These are phyloP conservation scores for Burhinus bistriatus DNA, from an alignment of 2,113 vertebrate species.

Conservation along the genomic window DNA sequence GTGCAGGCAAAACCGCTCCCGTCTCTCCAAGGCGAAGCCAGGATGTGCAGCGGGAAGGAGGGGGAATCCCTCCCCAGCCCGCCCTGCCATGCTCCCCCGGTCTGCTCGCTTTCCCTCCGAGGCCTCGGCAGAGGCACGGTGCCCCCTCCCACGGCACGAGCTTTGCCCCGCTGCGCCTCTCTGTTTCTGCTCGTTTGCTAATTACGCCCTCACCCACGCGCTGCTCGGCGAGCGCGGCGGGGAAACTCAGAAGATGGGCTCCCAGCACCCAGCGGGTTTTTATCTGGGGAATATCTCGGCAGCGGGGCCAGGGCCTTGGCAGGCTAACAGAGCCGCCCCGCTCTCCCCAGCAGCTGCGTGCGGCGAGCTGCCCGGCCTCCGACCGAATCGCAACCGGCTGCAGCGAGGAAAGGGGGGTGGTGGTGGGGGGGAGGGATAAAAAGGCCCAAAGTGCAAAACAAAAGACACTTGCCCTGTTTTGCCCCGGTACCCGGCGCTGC, in stretches of 20 bases:
- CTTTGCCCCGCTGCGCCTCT: neutral
- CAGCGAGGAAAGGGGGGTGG: neutral
- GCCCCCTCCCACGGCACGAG: neutral
- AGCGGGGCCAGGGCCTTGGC: neutral
- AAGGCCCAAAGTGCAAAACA: neutral
- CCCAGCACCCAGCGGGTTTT: neutral
- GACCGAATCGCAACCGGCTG: neutral
- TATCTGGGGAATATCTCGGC: neutral
- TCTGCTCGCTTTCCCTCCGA: rapidly evolving
- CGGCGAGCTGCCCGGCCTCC: too few species aligned
- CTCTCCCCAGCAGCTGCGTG: slow-evolving; percentile 2
- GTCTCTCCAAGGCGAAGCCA: neutral
- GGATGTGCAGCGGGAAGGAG: neutral
- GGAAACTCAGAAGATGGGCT: neutral
- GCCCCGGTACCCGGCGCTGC: neutral
- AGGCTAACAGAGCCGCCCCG: neutral
- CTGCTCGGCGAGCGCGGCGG: neutral
- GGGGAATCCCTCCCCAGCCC: neutral
- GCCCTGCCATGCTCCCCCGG: neutral
- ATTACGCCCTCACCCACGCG: neutral
- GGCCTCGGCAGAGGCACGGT: neutral
- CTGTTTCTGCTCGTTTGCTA: neutral
- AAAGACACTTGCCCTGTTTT: neutral
- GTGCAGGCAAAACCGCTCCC: rapidly evolving
- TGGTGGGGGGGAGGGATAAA: rapidly evolving